phyloP scores from a whole-genome alignment of 2,113 vertebrate genomes.

The Chauna torquata region DNA sequence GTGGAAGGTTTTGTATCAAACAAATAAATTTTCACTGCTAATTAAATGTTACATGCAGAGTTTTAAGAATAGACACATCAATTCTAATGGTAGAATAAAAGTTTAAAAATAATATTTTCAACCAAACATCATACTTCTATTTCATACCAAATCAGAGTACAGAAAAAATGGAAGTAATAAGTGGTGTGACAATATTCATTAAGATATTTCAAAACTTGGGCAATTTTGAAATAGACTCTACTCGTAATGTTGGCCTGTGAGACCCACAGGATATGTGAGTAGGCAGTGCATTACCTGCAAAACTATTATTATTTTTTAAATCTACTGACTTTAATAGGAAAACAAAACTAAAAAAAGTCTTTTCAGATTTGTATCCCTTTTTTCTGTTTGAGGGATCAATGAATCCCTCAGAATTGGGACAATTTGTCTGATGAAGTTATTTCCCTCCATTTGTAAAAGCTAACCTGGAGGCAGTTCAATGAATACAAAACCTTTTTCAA shows the following conservation, averaged over 20 bases:
- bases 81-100: not conserved
- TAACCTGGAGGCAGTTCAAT: not conserved
- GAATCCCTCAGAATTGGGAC: not conserved
- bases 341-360: not conserved
- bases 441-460: not conserved
- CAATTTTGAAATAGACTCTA: not conserved
- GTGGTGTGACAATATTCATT: not conserved
- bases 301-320: not conserved
- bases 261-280: not conserved
- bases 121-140: not conserved
- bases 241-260: not conserved
- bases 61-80: not conserved
- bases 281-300: not conserved
- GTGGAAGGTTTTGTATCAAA: not conserved
- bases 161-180: not conserved
- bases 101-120: not conserved
- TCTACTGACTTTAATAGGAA: not conserved
- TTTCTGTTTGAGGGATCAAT: no score
- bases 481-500: not conserved
- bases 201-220: not conserved
- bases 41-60: not conserved
- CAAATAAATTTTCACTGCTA: not conserved
- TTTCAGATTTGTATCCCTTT: not conserved
- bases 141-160: not conserved
- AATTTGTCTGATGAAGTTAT: not conserved